Percentiles rank a stretch among this genome's conserved stretches.
Evolutionary conservation across 2,113 vertebrate genomes (phyloP).

Genomic region (Okapia johnstoni): DNA sequence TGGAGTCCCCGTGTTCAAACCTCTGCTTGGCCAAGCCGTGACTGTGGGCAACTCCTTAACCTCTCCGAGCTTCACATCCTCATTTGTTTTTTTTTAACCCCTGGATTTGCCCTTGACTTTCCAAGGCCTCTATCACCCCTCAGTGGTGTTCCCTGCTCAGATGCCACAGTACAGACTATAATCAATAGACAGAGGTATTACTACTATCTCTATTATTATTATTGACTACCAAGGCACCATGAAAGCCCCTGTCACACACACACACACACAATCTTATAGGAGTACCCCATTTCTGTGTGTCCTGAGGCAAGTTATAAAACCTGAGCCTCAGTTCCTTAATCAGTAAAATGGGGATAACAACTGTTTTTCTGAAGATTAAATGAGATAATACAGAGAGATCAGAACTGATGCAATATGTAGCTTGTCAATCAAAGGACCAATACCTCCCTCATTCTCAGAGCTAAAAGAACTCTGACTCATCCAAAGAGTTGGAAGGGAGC

Average conservation of each 20-base stretch:
- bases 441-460: background rate
- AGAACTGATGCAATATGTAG: background rate
- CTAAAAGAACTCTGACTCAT: background rate
- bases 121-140: background rate
- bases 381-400: background rate
- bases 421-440: background rate
- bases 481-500: background rate
- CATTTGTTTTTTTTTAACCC: background rate
- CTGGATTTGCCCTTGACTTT: background rate
- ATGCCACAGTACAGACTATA: background rate
- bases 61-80: background rate
- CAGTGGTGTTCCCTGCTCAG: background rate
- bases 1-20: background rate
- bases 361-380: background rate
- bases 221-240: background rate
- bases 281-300: too few species aligned
- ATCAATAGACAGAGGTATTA: background rate
- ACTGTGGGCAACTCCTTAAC: background rate
- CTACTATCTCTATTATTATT: background rate
- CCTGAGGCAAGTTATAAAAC: background rate
- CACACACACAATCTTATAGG: background rate
- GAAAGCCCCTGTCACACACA: accelerated
- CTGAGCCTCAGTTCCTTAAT: background rate
- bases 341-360: background rate
- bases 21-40: background rate